Base-by-base conservation (phyloP, 2,113 vertebrate genomes). In the Monopterus albus region DNA sequence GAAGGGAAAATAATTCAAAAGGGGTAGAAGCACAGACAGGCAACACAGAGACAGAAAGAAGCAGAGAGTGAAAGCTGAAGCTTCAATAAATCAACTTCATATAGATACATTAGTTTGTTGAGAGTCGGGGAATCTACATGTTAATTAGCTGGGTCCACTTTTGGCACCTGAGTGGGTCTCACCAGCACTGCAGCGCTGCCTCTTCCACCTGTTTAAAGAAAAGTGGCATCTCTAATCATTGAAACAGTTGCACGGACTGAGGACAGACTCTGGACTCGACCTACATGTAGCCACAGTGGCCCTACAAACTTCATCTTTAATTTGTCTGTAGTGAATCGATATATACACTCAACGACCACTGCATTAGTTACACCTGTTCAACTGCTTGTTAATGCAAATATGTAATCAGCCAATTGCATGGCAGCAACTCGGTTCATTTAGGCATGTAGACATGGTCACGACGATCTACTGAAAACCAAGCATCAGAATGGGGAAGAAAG, bases 181-280 rank as follows among this genome's bases (percentile, higher is more conserved):
- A 26, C 73, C 79, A 49, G 73, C 68, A 45, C 62, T 23, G 77
- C 59, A 51, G 65, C n/a, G 69, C 74, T 73, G 59, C 60, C 42
- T 46, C 18, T 57, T 83, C 63, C 72, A 81, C 88, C 88, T 90
- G 89, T 87, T 75, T 18, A 71, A 72, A 91, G 79, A 91, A 10
- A 86, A 86, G 75, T 35, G 46, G 79, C 79, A 76, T 31, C 77
- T 73, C 84, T 39, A 62, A 50, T 84, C 78, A 73, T 7, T 64
- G 23, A 36, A 40, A 31, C 61, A 46, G n/a, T 52, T 49, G 26
- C 47, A 38, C 28, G 18, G 18, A 29, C 26, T 36, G 5, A 50
- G 1, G 10, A 15, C 9, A n/a, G 10, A 53, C 42, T 45, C 29
- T 2, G 4, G 1, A 39, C 45, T 21, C 3, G 2, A 18, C 12